phyloP scores from a whole-genome alignment of 1,140 invertebrate species.

The Musca domestica region DNA sequence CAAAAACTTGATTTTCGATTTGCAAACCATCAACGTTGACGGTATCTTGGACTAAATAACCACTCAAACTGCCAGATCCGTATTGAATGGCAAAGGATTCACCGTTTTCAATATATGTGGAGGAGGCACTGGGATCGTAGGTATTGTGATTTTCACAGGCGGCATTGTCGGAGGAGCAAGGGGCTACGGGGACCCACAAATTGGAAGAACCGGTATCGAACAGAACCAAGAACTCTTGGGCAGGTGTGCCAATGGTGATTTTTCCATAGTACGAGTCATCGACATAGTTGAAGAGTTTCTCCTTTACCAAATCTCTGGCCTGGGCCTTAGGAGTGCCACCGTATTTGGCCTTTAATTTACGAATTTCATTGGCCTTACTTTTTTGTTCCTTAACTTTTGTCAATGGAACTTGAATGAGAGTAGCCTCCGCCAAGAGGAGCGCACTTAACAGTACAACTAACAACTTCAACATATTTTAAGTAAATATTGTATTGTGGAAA shows the following conservation, averaged over 20 bases:
- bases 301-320: background rate
- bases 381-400: background rate
- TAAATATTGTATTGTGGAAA: no score
- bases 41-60: conserved; percentile 86
- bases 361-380: background rate
- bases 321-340: background rate
- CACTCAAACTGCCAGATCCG: conserved; percentile 91
- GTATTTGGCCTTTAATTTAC: conserved; percentile 14
- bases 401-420: conserved; percentile 23
- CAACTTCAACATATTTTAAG: conserved; percentile 19
- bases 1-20: conserved; percentile 90
- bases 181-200: conserved; percentile 95
- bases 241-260: conserved; percentile 88
- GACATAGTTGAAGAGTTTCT: conserved; percentile 83
- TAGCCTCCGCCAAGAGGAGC: conserved; percentile 15
- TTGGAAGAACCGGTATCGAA: conserved; percentile 99
- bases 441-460: conserved; percentile 10
- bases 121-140: conserved; percentile 85
- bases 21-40: conserved; percentile 67
- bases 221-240: conserved; percentile 90
- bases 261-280: conserved; percentile 96
- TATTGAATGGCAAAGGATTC: conserved; percentile 90
- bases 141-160: conserved; percentile 85
- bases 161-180: conserved; percentile 80
- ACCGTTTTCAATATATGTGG: conserved; percentile 82